Evolutionary conservation across 2,113 vertebrate genomes (phyloP).

Genomic region (Epinephelus cyanopodus): DNA sequence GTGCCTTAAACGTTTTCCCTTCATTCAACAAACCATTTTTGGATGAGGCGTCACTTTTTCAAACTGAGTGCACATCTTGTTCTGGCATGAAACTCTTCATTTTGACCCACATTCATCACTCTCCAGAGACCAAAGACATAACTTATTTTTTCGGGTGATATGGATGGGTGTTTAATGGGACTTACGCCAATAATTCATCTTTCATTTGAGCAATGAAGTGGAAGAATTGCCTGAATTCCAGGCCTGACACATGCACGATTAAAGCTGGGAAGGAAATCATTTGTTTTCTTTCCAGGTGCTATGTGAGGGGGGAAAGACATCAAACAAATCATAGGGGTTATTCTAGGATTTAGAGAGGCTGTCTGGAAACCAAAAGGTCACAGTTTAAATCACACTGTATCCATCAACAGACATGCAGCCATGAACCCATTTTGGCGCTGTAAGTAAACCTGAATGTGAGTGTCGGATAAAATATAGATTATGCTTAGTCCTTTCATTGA

Average conservation of each 20-base stretch:
- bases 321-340: conserved; percentile 6
- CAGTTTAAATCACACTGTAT: conserved; percentile 16
- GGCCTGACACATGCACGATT: conserved; percentile 58
- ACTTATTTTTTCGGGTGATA: conserved; percentile 43
- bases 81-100: conserved; percentile 43
- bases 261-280: conserved; percentile 43
- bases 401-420: neutral
- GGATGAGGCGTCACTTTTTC: conserved; percentile 50
- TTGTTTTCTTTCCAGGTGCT: conserved; percentile 60
- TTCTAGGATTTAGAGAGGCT: conserved; percentile 21
- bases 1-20: conserved; percentile 14
- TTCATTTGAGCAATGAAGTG: conserved; percentile 74
- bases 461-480: neutral
- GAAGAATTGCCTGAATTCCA: conserved; percentile 64
- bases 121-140: conserved; percentile 28
- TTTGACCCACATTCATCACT: conserved; percentile 48
- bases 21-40: conserved; percentile 21
- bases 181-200: conserved; percentile 68
- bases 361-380: conserved; percentile 43
- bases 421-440: neutral
- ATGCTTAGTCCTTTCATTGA: neutral
- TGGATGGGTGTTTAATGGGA: conserved; percentile 63
- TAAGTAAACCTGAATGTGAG: neutral
- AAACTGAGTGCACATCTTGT: conserved; percentile 43
- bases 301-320: conserved; percentile 21